Percentiles rank a stretch among this genome's conserved stretches.
Evolutionary conservation across 2,888 invertebrate genomes (phyloP).

Genomic region (Deroplatys truncata): DNA sequence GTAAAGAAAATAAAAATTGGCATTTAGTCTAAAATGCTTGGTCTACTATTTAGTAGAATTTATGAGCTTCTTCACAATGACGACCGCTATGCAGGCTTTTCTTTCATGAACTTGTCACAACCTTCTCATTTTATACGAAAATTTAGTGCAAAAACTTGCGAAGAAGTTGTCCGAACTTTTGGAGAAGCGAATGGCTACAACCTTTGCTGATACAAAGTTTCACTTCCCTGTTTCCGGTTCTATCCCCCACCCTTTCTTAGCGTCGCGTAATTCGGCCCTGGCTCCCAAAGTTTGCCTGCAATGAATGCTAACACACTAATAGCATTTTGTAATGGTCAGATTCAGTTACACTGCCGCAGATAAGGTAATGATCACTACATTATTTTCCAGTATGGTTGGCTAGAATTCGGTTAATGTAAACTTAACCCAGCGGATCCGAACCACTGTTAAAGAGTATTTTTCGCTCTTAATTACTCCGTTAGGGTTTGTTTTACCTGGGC

Average conservation of each 20-base stretch:
- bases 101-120: not conserved
- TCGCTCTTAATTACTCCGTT: not conserved
- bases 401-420: not conserved
- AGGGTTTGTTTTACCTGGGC: not conserved
- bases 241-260: not conserved
- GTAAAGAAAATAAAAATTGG: no score
- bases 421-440: not conserved
- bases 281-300: not conserved
- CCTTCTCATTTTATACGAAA: not conserved
- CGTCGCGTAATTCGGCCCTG: not conserved
- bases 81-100: not conserved
- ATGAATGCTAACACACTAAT: conserved; percentile 4
- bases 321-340: not conserved
- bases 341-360: not conserved
- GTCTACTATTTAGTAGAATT: not conserved
- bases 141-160: not conserved
- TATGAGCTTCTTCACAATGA: not conserved
- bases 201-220: not conserved
- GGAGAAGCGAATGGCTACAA: not conserved
- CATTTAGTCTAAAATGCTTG: no score
- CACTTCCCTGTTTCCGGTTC: not conserved
- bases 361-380: conserved; percentile 13
- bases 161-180: not conserved
- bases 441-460: not conserved
- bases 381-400: not conserved